phyloP scores from a whole-genome alignment of 2,888 invertebrate species.

The Tribolium freemani region DNA sequence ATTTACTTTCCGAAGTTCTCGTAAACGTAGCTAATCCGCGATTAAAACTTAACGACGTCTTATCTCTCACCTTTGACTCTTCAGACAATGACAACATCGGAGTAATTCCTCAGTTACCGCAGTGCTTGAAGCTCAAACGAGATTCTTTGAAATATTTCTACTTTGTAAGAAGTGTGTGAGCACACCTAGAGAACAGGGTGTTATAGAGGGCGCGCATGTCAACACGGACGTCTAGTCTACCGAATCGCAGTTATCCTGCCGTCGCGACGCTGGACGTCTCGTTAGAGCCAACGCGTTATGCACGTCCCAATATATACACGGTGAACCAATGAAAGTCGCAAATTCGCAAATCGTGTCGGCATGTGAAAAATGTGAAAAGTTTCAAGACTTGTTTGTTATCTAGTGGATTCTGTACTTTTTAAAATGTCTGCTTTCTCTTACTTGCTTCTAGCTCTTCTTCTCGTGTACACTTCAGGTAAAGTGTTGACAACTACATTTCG shows the following conservation, averaged over 20 bases:
- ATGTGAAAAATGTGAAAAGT: conserved; percentile 47
- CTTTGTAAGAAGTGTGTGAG: conserved; percentile 38
- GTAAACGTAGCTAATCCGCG: not conserved
- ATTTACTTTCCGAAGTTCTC: not conserved
- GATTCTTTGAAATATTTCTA: conserved; percentile 41
- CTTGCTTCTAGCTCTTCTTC: conserved; percentile 47
- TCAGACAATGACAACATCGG: conserved; percentile 9
- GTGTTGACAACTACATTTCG: conserved; percentile 1
- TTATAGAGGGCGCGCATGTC: conserved; percentile 54
- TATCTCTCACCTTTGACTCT: conserved; percentile 15
- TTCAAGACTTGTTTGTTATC: conserved; percentile 20
- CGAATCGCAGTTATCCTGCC: conserved; percentile 53
- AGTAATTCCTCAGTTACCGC: conserved; percentile 38
- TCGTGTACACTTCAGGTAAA: conserved; percentile 51
- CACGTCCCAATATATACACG: conserved; percentile 23
- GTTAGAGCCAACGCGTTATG: conserved; percentile 33
- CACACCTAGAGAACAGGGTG: conserved; percentile 41
- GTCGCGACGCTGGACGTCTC: conserved; percentile 55
- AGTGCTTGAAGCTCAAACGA: conserved; percentile 33
- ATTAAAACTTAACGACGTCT: conserved; percentile 33
- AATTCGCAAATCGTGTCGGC: conserved; percentile 11
- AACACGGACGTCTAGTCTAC: conserved; percentile 47
- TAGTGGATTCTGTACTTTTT: conserved; percentile 41
- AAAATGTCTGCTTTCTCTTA: conserved; percentile 51
- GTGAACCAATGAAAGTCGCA: conserved; percentile 7